Base-by-base conservation (phyloP, 2,113 vertebrate genomes). In the Oryzias woworae region DNA sequence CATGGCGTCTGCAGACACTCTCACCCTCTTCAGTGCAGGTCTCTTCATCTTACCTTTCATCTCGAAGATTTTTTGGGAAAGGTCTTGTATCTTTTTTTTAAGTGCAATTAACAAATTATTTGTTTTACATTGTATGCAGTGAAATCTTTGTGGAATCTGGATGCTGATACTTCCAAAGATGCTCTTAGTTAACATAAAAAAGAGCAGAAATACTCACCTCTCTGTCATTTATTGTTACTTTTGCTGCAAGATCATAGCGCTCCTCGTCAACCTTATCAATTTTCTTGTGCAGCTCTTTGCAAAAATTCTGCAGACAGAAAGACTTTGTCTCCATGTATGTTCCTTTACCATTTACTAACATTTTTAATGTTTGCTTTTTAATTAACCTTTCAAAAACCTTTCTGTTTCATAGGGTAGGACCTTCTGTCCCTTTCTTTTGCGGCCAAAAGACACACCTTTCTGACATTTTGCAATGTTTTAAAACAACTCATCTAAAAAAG, bases 31-130 rank as follows among this genome's bases (percentile, higher is more conserved):
- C 70, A 93, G 87, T 28, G 79, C 85, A 20, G 92, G 92, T 54
- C 92, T 88, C 79, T 93, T 94, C 90, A 93, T 91, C 80, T 93
- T 93, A n/a, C 92, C 93, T 79, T 92, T 92, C 64, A 93, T 50
- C 62, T 93, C 91, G 71, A 65, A 84, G 66, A 93, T 91, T 81
- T 94, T 93, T 71, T 88, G 87, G 61, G 82, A 81, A 61, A 93
- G 80, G 18, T 90, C 83, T 28, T 74, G 66, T 54, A 92, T 85
- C 92, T 93, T 67, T 69, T 69, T 42, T 36, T 4, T 1, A 47
- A 52, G 31, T 18, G 60, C 13, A 46, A 51, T 54, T 10, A 28
- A 49, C 14, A 77, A 58, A 50, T 10, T 0, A 36, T 10, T 36
- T 36, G 2, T 12, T 36, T 36, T 12, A 12, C 26, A 5, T 28